Conservation (phyloP, 2,888 invertebrate species). For the Cylindroiulus punctatus region DNA sequence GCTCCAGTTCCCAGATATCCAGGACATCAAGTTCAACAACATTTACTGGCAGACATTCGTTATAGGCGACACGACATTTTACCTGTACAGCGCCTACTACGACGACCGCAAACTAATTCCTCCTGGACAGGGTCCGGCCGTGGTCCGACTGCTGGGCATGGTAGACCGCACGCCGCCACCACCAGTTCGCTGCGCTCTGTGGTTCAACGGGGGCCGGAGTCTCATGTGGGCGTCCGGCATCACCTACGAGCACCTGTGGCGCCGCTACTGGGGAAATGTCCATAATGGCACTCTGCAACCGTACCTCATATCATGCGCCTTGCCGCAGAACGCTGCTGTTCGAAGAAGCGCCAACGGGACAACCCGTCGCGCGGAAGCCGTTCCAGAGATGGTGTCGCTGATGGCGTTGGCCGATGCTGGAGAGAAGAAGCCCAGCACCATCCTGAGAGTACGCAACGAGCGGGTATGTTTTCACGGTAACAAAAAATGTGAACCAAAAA, state of each 20-base stretch:
- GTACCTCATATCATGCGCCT: slow-evolving; percentile 86
- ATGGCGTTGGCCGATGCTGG: slow-evolving; percentile 50
- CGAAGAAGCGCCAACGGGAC: background rate
- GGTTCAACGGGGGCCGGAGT: slow-evolving; percentile 86
- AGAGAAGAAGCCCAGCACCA: slow-evolving; percentile 58
- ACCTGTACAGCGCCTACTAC: slow-evolving; percentile 88
- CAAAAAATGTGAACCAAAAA: too few species aligned
- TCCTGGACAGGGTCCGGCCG: slow-evolving; percentile 74
- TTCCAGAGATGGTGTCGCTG: slow-evolving; percentile 64
- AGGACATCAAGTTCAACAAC: slow-evolving; percentile 83
- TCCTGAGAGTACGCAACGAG: slow-evolving; percentile 56
- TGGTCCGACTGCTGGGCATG: slow-evolving; percentile 86
- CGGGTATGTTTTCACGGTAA: background rate
- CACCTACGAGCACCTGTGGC: slow-evolving; percentile 95
- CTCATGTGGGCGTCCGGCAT: slow-evolving; percentile 78
- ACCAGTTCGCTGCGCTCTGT: slow-evolving; percentile 84
- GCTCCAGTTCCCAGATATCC: slow-evolving; percentile 33
- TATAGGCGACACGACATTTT: slow-evolving; percentile 80
- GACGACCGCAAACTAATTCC: slow-evolving; percentile 76
- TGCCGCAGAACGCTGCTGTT: slow-evolving; percentile 69
- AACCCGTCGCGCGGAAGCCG: background rate
- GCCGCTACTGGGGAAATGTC: slow-evolving; percentile 93
- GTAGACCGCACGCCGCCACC: slow-evolving; percentile 88
- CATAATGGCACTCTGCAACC: slow-evolving; percentile 91
- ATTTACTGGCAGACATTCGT: slow-evolving; percentile 90